phyloP scores from a whole-genome alignment of 2,113 vertebrate genomes.

The Agapornis roseicollis region DNA sequence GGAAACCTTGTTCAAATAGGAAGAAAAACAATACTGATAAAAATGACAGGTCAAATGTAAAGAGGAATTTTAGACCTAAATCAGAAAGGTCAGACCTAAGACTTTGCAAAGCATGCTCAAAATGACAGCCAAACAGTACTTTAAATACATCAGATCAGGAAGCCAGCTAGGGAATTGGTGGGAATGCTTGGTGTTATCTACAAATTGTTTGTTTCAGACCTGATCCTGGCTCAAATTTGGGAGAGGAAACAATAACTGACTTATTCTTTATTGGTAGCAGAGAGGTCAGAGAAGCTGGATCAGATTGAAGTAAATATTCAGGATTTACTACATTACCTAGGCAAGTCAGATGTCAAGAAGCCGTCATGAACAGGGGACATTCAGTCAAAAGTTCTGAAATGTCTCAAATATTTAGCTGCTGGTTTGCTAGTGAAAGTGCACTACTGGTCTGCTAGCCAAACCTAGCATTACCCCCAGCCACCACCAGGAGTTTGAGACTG shows the following conservation, averaged over 20 bases:
- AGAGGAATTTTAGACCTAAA: background rate
- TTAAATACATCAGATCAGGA: background rate
- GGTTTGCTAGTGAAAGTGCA: background rate
- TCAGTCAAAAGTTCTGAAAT: background rate
- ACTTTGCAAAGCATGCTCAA: background rate
- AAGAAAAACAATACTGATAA: background rate
- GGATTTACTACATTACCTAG: background rate
- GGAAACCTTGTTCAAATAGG: background rate
- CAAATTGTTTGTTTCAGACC: background rate
- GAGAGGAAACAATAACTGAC: background rate
- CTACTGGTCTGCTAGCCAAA: background rate
- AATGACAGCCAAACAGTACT: background rate
- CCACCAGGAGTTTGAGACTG: background rate
- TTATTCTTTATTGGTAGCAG: background rate
- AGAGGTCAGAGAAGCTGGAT: background rate
- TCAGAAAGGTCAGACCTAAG: background rate
- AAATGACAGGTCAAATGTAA: background rate
- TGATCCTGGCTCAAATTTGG: background rate
- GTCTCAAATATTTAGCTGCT: background rate
- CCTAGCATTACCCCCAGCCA: background rate
- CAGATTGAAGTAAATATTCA: background rate
- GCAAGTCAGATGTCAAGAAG: background rate
- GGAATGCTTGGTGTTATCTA: background rate
- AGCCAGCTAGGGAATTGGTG: background rate
- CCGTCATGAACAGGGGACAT: background rate